A percentile compares a stretch with the other conserved stretches of the same genome.
phyloP scores from a whole-genome alignment of 1,140 invertebrate genomes.

The Liolophura sinensis region DNA sequence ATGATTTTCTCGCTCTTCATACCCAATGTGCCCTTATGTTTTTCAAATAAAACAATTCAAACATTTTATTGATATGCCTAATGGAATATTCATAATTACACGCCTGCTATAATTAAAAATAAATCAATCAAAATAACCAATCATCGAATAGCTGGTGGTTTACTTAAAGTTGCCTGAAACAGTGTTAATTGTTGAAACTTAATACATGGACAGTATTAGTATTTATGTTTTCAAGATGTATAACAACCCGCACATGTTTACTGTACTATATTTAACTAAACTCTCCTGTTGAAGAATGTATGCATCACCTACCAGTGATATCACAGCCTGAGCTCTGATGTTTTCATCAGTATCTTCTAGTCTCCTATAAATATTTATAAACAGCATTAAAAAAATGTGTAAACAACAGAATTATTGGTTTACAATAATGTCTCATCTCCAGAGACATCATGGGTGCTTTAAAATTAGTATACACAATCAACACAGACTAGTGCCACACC shows the following conservation, averaged over 20 bases:
- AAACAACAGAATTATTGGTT: neutral
- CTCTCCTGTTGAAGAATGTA: no score
- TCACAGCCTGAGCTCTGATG: constrained; percentile 49
- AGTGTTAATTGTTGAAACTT: no score
- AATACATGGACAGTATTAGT: no score
- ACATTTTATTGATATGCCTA: neutral
- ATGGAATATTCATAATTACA: neutral
- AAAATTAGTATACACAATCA: no score
- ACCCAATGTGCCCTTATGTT: constrained; percentile 55
- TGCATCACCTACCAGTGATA: constrained; percentile 42
- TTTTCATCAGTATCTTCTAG: constrained; percentile 50
- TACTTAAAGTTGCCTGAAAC: no score
- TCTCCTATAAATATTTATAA: constrained; percentile 41
- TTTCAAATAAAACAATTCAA: constrained; percentile 1
- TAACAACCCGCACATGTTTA: no score
- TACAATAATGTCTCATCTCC: no score
- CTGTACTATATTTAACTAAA: no score
- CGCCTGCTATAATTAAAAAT: neutral
- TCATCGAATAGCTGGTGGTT: neutral
- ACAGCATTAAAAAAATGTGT: neutral
- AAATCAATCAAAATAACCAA: constrained; percentile 1
- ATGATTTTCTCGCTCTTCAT: constrained; percentile 53
- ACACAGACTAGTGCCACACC: no score
- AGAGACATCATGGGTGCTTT: no score
- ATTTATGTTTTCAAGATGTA: no score